These are phyloP conservation scores for Lasaia peninsularis DNA, from an alignment of 1,140 invertebrate genomes.

Conservation along the genomic window DNA sequence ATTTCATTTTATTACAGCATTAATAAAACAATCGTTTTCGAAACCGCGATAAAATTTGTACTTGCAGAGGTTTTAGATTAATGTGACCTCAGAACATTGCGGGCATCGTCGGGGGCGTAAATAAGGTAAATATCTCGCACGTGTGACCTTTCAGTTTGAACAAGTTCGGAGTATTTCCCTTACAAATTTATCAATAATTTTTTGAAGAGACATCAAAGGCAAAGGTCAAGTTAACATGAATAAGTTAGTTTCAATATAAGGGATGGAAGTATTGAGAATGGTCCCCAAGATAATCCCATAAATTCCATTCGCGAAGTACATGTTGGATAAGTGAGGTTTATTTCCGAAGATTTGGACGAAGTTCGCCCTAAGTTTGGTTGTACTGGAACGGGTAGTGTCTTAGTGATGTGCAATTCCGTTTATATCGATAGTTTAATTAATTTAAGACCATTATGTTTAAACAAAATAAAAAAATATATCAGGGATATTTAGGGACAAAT, in stretches of 20 bases:
- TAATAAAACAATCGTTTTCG: too few species aligned
- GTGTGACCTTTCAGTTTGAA: background rate
- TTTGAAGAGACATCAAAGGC: conserved; percentile 7
- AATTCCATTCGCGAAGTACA: conserved; percentile 60
- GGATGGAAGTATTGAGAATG: conserved; percentile 51
- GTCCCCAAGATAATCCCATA: conserved; percentile 53
- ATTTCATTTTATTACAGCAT: too few species aligned
- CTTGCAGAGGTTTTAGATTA: too few species aligned
- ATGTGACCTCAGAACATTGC: too few species aligned
- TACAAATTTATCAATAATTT: background rate
- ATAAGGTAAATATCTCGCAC: too few species aligned
- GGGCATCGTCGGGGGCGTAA: too few species aligned
- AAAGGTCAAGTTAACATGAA: conserved; percentile 45
- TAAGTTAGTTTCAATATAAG: conserved; percentile 49
- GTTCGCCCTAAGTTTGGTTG: conserved; percentile 37
- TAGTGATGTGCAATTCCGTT: conserved; percentile 17
- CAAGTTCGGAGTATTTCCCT: background rate
- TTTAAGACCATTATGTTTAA: conserved; percentile 9
- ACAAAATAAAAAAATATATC: too few species aligned
- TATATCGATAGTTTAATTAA: conserved; percentile 20
- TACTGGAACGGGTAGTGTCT: conserved; percentile 22
- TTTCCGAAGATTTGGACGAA: conserved; percentile 58
- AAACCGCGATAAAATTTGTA: too few species aligned
- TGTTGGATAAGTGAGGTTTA: conserved; percentile 62
- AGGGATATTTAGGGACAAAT: too few species aligned